Base-by-base conservation (phyloP, 1,140 invertebrate species). In the Camponotus vicinus region DNA sequence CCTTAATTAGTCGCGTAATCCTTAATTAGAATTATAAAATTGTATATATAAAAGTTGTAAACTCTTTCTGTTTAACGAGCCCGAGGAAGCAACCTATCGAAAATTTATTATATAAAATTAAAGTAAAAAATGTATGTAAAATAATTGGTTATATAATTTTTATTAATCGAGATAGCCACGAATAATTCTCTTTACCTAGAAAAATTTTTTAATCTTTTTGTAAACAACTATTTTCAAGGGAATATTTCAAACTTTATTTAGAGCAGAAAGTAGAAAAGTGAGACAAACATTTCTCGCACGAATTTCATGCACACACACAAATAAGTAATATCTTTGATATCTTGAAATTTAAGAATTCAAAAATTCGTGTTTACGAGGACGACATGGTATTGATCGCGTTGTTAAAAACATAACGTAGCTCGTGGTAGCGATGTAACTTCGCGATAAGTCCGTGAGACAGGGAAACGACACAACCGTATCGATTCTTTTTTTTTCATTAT, bases 371-470 rank as follows among this genome's bases (percentile, higher is more conserved):
- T 61, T 34, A 75, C 69, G 18, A 6, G 66, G 37, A 70, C 55
- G 69, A 57, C 55, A 32, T 66, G 40, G 69, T 83, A 83, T 83
- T 83, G 79, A 83, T 83, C 79, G 79, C 69, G 79, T 71, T 75
- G 79, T 83, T 83, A 83, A 83, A 83, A 83, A 83, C 79, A 75
- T 27, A 83, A 83, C 69, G 27, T 82, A 45, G 79, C 69, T 70
- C 78, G 66, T 37, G 21, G 64, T 40, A 66, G 77, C 34, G 79
- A 83, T 83, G 79, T 83, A 83, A 83, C 69, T 83, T 32, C 13
- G 69, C 71, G 79, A 83, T 83, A 83, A 83, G 79, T 55, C 32
- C 69, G 79, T 8, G 79, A 73, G 79, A 83, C 79, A 83, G 79
- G 79, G 69, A 83, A 83, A 83, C 79, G 79, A 83, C 79, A 83